A percentile compares a stretch with the other conserved stretches of the same genome.
These are phyloP conservation scores for Apodemia mormo DNA, from an alignment of 2,888 invertebrate species.

Conservation along the genomic window DNA sequence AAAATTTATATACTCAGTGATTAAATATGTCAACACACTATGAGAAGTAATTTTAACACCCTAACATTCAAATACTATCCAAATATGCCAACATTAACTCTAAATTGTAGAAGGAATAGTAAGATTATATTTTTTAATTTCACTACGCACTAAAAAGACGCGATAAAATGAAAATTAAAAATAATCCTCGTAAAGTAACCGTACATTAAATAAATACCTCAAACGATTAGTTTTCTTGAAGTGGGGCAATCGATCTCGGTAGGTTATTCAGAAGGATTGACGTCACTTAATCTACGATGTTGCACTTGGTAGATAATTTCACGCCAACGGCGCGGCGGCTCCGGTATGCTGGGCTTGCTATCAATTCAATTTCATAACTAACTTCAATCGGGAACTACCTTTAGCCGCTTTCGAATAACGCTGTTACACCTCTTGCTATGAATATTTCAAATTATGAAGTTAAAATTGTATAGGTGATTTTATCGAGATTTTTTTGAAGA, in stretches of 20 bases:
- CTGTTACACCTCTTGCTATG: slow-evolving; percentile 26
- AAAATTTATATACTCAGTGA: too few species aligned
- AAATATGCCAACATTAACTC: not conserved
- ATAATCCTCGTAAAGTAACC: not conserved
- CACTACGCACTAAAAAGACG: too few species aligned
- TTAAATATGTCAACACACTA: too few species aligned
- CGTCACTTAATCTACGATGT: slow-evolving; percentile 64
- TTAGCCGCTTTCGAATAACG: slow-evolving; percentile 33
- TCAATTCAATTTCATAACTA: slow-evolving; percentile 68
- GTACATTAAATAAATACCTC: slow-evolving; percentile 24
- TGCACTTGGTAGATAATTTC: slow-evolving; percentile 67
- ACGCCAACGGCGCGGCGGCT: slow-evolving; percentile 49
- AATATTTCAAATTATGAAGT: slow-evolving; percentile 23
- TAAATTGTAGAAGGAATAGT: not conserved
- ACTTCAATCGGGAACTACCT: slow-evolving; percentile 41
- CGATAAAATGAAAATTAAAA: not conserved
- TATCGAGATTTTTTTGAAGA: not conserved
- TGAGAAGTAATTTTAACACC: not conserved
- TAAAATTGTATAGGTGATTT: not conserved
- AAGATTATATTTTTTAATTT: not conserved
- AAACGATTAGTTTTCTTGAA: slow-evolving; percentile 51
- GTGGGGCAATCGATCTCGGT: slow-evolving; percentile 52
- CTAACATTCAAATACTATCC: not conserved
- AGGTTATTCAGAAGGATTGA: slow-evolving; percentile 50
- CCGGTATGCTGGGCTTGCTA: slow-evolving; percentile 45